Percentiles rank a stretch among this genome's conserved stretches.
phyloP scores from a whole-genome alignment of 2,113 vertebrate species.

The Apodemus sylvaticus region DNA sequence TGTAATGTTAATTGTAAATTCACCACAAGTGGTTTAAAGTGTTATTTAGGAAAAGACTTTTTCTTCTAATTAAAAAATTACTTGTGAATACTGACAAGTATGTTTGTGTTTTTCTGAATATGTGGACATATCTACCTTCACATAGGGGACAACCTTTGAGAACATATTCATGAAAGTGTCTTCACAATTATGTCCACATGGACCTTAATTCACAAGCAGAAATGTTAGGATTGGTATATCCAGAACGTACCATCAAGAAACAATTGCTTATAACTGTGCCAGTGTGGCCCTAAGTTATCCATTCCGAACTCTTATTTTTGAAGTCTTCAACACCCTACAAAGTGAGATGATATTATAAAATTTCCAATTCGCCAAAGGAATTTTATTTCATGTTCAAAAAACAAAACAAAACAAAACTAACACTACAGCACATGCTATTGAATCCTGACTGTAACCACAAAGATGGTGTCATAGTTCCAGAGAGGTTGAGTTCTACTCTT shows the following conservation, averaged over 20 bases:
- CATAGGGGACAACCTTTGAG: neutral
- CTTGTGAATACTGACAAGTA: neutral
- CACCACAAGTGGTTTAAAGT: conserved; percentile 10
- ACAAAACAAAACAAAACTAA: neutral
- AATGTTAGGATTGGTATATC: neutral
- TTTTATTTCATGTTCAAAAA: neutral
- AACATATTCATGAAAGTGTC: neutral
- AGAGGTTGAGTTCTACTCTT: neutral
- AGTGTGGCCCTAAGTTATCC: neutral
- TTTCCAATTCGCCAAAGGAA: conserved; percentile 1
- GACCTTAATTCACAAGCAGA: neutral
- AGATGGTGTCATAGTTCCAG: neutral
- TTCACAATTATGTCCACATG: neutral
- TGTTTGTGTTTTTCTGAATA: conserved; percentile 16
- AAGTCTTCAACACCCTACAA: neutral
- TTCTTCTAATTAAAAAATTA: conserved; percentile 38
- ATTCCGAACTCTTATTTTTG: neutral
- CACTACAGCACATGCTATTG: neutral
- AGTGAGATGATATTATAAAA: neutral
- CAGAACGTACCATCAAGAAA: conserved; percentile 7
- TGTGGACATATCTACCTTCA: neutral
- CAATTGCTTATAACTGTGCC: neutral
- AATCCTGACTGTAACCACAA: neutral
- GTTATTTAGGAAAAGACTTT: conserved; percentile 21
- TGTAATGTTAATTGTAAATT: conserved; percentile 18